Base-by-base conservation (phyloP, 1,140 invertebrate species). In the Camponotus floridanus region DNA sequence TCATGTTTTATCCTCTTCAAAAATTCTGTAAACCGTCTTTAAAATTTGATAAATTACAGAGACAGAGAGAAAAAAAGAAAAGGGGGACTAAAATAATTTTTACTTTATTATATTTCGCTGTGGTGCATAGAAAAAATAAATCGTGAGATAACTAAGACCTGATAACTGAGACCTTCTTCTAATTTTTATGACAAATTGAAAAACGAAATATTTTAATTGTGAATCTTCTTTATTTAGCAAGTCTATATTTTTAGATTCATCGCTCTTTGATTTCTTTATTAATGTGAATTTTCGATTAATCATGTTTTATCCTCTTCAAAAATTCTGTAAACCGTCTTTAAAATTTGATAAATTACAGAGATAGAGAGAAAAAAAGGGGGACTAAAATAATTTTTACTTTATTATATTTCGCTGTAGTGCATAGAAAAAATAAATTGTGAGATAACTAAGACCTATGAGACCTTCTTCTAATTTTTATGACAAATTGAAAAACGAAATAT, bases 151-250 rank as follows among this genome's bases (percentile, higher is more conserved):
- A 51, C 18, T 51, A 51, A 51, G 15, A 18, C 1, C 48, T 45
- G 42, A 9, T n/a, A n/a, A n/a, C 42, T 45, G 8, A 11, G 9
- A 9, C 42, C 11, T 1, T 45, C 42, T 45, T 45, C 9, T 45
- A 36, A 36, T 5, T 45, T 7, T 45, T 45, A 45, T 45, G 42
- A 45, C 9, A 45, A 45, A 45, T 45, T 9, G 42, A 11, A 51
- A 71, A 51, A n/a, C 8, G 31, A 51, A n/a, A 71, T 51, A 48
- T 70, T 70, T 45, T 36, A 13, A 26, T 45, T 68, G n/a, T 18
- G n/a, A 73, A 55, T 73, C 31, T 18, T 51, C 9, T 33, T 48
- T 55, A 36, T 3, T 6, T 0, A 51, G 11, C 1, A 48, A 0
- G 3, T 15, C 6, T 55, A 39, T 7, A 48, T 70, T 39, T 76